Evolutionary conservation across 2,113 vertebrate genomes (phyloP), one percentile per base, ranked within the genome.

Genomic region (Myotis davidii): DNA sequence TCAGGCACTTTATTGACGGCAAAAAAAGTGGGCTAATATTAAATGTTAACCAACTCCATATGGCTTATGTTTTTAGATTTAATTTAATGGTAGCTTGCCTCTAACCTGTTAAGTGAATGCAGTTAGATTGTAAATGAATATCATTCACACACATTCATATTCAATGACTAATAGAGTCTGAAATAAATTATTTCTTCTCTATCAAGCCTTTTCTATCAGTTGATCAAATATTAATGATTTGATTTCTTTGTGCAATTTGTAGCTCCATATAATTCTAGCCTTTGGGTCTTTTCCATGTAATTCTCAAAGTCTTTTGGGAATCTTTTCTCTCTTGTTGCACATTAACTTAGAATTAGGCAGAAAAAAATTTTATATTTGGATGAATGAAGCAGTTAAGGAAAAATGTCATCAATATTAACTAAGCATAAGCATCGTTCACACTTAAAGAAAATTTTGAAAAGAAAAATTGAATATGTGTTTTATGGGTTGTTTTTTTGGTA

Each of bases 161-260:
- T 45, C 13, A 48, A 64, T 6, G 10, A 34, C n/a, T 37, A 34
- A 5, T 25, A n/a, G 6, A 18, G 9, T 85, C 72, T 85, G 13
- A 84, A 89, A n/a, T 13, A 50, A 16, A 21, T 56, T 4, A 59
- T 32, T 91, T 78, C 72, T 93, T 81, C 72, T 85, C 73, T 65
- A 76, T 65, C n/a, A 52, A 92, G 81, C 1, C 25, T 20, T 93
- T 82, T 61, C 37, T 16, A 67, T 65, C 69, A 54, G 10, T 32
- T 54, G 54, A 85, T 76, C 20, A 85, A 85, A 67, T 83, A 9
- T 73, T 92, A 92, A 54, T 94, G 82, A 96, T 86, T 97, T 92
- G 27, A 50, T 69, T 96, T 85, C 81, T 88, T 21, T 73, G 8
- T 79, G 69, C 32, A 82, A 52, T 79, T 90, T 92, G 67, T 42